Percentiles rank a stretch among this genome's conserved stretches.
phyloP scores from a whole-genome alignment of 1,140 invertebrate species.

The Tribolium madens region DNA sequence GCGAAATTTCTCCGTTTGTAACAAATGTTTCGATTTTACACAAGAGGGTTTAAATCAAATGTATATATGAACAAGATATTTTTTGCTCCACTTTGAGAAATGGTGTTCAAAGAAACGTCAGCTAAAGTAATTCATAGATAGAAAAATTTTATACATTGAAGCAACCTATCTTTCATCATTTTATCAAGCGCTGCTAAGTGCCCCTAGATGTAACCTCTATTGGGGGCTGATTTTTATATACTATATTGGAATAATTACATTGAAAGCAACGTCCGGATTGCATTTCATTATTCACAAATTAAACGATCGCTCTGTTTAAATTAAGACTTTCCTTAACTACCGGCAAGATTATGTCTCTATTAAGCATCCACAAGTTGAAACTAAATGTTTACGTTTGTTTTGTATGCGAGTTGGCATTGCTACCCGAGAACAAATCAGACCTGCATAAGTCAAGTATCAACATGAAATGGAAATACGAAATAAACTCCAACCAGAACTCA shows the following conservation, averaged over 20 bases:
- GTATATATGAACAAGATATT: slow-evolving; percentile 39
- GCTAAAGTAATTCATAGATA: slow-evolving; percentile 31
- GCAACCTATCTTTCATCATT: slow-evolving; percentile 15
- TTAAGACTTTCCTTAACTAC: slow-evolving; percentile 8
- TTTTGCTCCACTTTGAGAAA: slow-evolving; percentile 30
- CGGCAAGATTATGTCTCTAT: slow-evolving; percentile 20
- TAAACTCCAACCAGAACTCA: slow-evolving; percentile 21
- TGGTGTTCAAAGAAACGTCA: slow-evolving; percentile 36
- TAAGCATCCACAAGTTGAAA: slow-evolving; percentile 14
- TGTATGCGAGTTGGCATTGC: slow-evolving; percentile 21
- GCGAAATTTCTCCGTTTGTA: slow-evolving; percentile 9
- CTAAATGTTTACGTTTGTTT: slow-evolving; percentile 37
- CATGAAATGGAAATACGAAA: slow-evolving; percentile 34
- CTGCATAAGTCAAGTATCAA: slow-evolving; percentile 26
- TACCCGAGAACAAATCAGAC: slow-evolving; percentile 9
- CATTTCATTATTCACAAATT: slow-evolving; percentile 8
- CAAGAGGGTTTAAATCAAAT: slow-evolving; percentile 37
- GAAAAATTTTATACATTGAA: slow-evolving; percentile 34
- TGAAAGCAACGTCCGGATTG: not conserved
- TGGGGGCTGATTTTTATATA: too few species aligned
- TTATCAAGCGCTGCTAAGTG: not conserved
- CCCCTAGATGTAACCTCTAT: too few species aligned
- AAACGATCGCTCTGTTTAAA: slow-evolving; percentile 1
- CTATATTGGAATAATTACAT: not conserved
- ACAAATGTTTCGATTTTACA: slow-evolving; percentile 38